Percentiles rank a stretch among this genome's conserved stretches.
phyloP scores from a whole-genome alignment of 1,140 invertebrate species.

The Ceratosolen fusciceps region DNA sequence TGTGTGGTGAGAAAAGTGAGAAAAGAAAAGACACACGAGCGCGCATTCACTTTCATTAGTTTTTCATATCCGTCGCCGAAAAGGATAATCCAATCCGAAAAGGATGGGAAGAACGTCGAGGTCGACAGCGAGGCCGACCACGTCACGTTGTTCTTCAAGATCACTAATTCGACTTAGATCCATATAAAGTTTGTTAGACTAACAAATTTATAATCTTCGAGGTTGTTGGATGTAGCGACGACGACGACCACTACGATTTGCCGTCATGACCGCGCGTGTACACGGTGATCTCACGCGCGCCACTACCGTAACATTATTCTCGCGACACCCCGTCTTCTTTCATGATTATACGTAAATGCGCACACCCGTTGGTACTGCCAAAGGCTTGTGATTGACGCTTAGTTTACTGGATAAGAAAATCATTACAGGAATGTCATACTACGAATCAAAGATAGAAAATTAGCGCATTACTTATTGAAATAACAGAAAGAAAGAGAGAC shows the following conservation, averaged over 20 bases:
- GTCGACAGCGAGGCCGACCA: slow-evolving; percentile 15
- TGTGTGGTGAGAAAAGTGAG: not conserved
- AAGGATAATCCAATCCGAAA: not conserved
- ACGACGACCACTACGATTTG: slow-evolving; percentile 9
- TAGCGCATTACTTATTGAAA: no score
- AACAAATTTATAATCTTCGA: no score
- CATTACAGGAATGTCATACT: no score
- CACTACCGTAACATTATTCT: slow-evolving; percentile 36
- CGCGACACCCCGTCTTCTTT: not conserved
- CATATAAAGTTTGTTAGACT: no score
- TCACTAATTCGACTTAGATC: no score
- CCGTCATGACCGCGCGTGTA: slow-evolving; percentile 41
- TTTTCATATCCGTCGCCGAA: not conserved
- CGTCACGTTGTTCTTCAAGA: no score
- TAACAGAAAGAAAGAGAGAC: no score
- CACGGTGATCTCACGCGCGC: slow-evolving; percentile 48
- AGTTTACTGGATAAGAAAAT: no score
- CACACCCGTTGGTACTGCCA: no score
- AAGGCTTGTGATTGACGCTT: no score
- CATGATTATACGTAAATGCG: not conserved
- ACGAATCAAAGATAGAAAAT: no score
- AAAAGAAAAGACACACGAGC: not conserved
- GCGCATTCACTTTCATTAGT: slow-evolving; percentile 4
- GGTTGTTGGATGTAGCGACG: not conserved
- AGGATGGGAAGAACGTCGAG: not conserved